Percentiles rank a stretch among this genome's conserved stretches.
Conservation (phyloP, 2,797 vertebrate species). For the Enteromius radiatus region DNA sequence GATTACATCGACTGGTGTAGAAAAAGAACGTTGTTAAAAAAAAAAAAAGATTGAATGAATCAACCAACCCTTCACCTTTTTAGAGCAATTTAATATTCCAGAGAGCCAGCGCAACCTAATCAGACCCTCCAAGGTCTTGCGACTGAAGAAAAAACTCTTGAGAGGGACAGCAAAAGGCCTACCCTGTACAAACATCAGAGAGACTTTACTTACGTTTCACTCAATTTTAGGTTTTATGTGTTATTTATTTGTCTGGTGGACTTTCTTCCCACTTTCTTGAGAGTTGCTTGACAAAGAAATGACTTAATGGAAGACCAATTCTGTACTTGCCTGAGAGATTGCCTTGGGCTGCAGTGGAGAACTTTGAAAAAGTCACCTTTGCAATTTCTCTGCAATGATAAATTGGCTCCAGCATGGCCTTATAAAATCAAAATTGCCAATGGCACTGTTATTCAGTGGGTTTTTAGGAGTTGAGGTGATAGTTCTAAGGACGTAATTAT, state of each 20-base stretch:
- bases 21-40: conserved; percentile 72
- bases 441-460: conserved; percentile 18
- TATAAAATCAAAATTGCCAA: conserved; percentile 49
- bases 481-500: conserved; percentile 31
- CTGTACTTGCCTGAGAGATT: conserved; percentile 18
- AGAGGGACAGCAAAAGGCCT: conserved; percentile 71
- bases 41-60: conserved; percentile 47
- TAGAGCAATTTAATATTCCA: conserved; percentile 80
- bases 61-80: conserved; percentile 67
- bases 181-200: background rate
- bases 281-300: conserved; percentile 14
- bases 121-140: conserved; percentile 84
- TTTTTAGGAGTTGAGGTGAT: conserved; percentile 44
- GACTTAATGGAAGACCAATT: conserved; percentile 15
- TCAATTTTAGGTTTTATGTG: background rate
- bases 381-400: conserved; percentile 47
- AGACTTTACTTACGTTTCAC: background rate
- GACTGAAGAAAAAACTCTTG: conserved; percentile 79
- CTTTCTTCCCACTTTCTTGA: conserved; percentile 4
- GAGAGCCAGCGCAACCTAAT: conserved; percentile 85
- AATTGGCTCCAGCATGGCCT: conserved; percentile 43
- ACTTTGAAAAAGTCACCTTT: conserved; percentile 30
- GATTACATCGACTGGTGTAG: conserved; percentile 91
- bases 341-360: conserved; percentile 25
- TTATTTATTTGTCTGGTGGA: conserved; percentile 27